Conservation (phyloP, 2,797 vertebrate species). For the Lophotriccus pileatus region DNA sequence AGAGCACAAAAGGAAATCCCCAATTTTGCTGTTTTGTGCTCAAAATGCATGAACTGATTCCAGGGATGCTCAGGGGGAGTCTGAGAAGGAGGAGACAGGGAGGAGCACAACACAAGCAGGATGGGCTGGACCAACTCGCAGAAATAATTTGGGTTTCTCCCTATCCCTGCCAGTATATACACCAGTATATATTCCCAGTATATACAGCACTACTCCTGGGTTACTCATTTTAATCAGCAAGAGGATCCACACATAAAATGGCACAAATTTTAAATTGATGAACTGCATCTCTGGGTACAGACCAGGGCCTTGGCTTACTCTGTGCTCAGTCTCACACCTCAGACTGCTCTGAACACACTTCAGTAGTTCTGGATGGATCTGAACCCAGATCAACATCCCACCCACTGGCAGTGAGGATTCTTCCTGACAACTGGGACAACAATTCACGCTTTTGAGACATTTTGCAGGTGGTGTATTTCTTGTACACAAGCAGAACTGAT, state of each 20-base stretch:
- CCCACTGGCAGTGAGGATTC: background rate
- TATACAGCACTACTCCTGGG: background rate
- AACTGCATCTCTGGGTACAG: background rate
- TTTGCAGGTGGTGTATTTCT: background rate
- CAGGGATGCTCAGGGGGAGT: background rate
- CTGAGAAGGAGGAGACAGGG: background rate
- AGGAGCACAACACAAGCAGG: fast-evolving
- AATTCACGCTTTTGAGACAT: background rate
- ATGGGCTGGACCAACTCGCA: background rate
- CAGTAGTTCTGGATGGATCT: background rate
- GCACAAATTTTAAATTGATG: background rate
- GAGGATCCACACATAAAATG: background rate
- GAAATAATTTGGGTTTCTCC: background rate
- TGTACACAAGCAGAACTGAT: background rate
- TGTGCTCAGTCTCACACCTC: background rate
- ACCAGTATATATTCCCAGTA: too few relatives aligned
- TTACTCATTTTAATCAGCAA: background rate
- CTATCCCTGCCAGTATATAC: background rate
- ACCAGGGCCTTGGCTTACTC: background rate
- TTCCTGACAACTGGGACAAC: background rate
- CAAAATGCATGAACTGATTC: background rate
- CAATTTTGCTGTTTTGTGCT: background rate
- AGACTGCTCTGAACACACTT: background rate
- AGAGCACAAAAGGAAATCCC: background rate
- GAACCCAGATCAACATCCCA: fast-evolving